These are phyloP conservation scores for Stenodema calcarata DNA, from an alignment of 2,888 invertebrate species.

Conservation along the genomic window DNA sequence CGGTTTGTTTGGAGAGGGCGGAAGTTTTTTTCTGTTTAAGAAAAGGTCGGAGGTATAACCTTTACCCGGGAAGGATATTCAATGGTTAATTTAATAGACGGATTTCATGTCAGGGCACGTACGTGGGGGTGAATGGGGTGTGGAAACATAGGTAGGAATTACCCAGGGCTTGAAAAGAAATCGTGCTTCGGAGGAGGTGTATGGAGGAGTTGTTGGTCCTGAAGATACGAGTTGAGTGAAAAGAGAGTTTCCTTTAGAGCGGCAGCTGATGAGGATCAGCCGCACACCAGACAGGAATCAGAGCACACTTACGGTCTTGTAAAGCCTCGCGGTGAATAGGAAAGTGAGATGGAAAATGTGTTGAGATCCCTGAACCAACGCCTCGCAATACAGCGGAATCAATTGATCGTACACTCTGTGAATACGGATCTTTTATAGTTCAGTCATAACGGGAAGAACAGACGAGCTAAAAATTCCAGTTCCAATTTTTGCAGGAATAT, in stretches of 20 bases:
- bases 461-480: too few relatives aligned
- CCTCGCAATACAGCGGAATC: too few relatives aligned
- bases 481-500: too few relatives aligned
- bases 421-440: too few relatives aligned
- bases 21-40: constrained; percentile 2
- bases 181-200: neutral
- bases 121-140: neutral
- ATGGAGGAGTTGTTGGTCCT: neutral
- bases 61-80: neutral
- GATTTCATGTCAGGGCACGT: neutral
- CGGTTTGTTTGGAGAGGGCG: neutral
- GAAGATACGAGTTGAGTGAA: neutral
- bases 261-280: neutral
- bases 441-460: too few relatives aligned
- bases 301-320: too few relatives aligned
- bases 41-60: neutral
- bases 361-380: too few relatives aligned
- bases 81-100: neutral
- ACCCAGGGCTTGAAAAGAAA: neutral
- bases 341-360: too few relatives aligned
- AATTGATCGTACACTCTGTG: too few relatives aligned
- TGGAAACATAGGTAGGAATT: neutral
- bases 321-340: too few relatives aligned
- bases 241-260: neutral
- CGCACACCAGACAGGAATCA: neutral